phyloP scores from a whole-genome alignment of 2,888 invertebrate genomes.

The Ophion obscuratus region DNA sequence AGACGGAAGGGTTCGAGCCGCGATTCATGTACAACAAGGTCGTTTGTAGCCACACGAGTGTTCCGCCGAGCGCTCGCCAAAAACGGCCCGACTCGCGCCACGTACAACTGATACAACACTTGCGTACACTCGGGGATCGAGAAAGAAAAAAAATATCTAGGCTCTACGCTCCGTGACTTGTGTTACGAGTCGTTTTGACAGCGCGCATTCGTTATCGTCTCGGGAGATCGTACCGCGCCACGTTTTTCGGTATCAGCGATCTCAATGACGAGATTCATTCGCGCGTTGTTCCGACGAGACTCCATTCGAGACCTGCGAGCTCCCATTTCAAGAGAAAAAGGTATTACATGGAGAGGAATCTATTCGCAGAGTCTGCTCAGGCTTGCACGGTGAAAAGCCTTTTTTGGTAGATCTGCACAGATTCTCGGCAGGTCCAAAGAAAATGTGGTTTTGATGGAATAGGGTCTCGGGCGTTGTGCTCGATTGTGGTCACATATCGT shows the following conservation, averaged over 20 bases:
- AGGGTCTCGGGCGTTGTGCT: too few species aligned
- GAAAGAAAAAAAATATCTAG: conserved; percentile 22
- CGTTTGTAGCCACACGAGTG: conserved; percentile 52
- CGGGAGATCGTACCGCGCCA: conserved; percentile 20
- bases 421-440: too few species aligned
- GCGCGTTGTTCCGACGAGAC: neutral
- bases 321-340: too few species aligned
- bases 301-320: neutral
- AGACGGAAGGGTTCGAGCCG: conserved; percentile 16
- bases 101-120: conserved; percentile 5
- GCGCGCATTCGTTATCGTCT: conserved; percentile 57
- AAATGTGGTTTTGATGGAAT: too few species aligned
- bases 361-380: neutral
- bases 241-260: neutral
- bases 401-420: too few species aligned
- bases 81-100: conserved; percentile 34
- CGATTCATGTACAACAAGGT: conserved; percentile 54
- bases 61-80: conserved; percentile 56
- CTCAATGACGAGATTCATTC: neutral
- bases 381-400: too few species aligned
- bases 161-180: conserved; percentile 41
- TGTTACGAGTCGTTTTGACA: conserved; percentile 47
- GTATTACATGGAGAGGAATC: neutral
- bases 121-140: conserved; percentile 6
- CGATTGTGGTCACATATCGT: too few species aligned